Percentiles rank a stretch among this genome's conserved stretches.
Conservation (phyloP, 2,113 vertebrate genomes). For the Hystrix cristata region DNA sequence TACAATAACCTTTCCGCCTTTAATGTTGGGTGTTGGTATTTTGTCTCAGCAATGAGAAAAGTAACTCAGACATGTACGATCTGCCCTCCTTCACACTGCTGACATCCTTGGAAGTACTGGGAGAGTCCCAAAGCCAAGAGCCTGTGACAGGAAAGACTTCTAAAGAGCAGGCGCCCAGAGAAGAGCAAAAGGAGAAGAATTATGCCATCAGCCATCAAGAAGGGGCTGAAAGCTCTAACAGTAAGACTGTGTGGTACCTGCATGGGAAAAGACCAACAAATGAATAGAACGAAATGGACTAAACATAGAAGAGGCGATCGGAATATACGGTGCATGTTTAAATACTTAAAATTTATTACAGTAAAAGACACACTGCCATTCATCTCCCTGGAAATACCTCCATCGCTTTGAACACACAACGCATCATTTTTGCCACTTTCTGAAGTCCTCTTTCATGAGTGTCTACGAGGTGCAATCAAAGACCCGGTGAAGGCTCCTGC, state of each 20-base stretch:
- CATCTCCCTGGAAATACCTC: neutral
- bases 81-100: neutral
- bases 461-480: no score
- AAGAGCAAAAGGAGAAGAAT: neutral
- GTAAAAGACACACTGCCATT: neutral
- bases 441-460: neutral
- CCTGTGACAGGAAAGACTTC: neutral
- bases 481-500: no score
- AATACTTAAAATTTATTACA: neutral
- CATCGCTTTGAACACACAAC: neutral
- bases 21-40: neutral
- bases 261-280: neutral
- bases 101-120: neutral
- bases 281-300: neutral
- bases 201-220: neutral
- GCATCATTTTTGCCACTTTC: neutral
- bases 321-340: neutral
- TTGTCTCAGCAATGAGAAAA: neutral
- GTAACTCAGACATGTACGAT: neutral
- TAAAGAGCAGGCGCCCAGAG: neutral
- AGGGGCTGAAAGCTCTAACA: neutral
- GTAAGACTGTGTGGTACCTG: neutral
- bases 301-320: neutral
- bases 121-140: neutral
- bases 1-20: neutral